phyloP scores from a whole-genome alignment of 2,113 vertebrate genomes.

The Ovis aries region ARS-UI_Ramb_v3.0 NC_056066.1:37499001-37499500 shows the following conservation, averaged over 20 bases:
- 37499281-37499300: neutral
- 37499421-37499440: neutral
- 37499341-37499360: neutral
- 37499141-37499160: neutral
- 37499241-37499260: neutral
- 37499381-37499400: neutral
- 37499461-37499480: neutral
- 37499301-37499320: neutral
- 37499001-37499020: neutral
- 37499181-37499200: neutral
- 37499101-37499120: neutral
- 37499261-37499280: neutral
- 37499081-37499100: neutral
- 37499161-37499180: neutral
- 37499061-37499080: neutral
- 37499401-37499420: neutral
- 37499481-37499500: neutral
- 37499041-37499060: neutral
- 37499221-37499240: neutral
- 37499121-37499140: neutral
- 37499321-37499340: neutral
- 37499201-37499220: neutral
- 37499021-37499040: neutral
- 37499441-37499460: neutral
- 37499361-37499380: neutral